Evolutionary conservation across 2,113 vertebrate genomes (phyloP).

Genomic region (Cairina moschata): DNA sequence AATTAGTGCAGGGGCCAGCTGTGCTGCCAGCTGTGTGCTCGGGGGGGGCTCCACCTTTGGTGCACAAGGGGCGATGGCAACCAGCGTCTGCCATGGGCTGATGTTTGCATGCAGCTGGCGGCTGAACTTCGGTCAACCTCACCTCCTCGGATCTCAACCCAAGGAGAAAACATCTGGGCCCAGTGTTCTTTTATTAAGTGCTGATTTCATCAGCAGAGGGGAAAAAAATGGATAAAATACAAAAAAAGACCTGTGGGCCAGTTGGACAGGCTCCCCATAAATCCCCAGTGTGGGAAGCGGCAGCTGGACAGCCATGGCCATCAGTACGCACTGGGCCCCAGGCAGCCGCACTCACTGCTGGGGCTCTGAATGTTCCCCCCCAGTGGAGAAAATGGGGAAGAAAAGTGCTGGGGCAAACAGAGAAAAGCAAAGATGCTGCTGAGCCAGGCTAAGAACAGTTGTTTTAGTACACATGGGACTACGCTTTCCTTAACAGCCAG

Average conservation of each 20-base stretch:
- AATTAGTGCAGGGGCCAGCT: background rate
- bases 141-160: background rate
- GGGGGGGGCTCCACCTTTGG: accelerated
- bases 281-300: accelerated
- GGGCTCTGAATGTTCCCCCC: background rate
- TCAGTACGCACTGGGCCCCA: accelerated
- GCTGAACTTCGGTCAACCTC: constrained; percentile 2
- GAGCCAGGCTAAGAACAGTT: accelerated
- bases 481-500: background rate
- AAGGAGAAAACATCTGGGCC: constrained; percentile 43
- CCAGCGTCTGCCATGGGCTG: background rate
- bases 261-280: background rate
- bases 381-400: background rate
- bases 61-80: accelerated
- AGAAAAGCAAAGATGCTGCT: background rate
- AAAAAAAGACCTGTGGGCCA: background rate
- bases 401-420: background rate
- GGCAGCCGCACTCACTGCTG: background rate
- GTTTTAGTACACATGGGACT: accelerated
- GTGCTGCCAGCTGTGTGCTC: background rate
- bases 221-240: background rate
- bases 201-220: constrained; percentile 8
- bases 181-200: constrained; percentile 42
- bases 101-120: no score
- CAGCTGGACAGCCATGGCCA: background rate